A percentile compares a stretch with the other conserved stretches of the same genome.
Conservation (phyloP, 2,113 vertebrate species). For the Ovis aries region ARS-UI_Ramb_v3.0 NC_056077.1:41936001-41936500, state of each 20-base stretch:
- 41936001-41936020: fast-evolving
- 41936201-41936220: fast-evolving
- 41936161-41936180: too few species aligned
- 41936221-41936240: fast-evolving
- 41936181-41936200: neutral
- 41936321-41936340: neutral
- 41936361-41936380: neutral
- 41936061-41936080: neutral
- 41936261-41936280: neutral
- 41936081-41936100: neutral
- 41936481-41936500: too few species aligned
- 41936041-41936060: neutral
- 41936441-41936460: neutral
- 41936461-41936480: neutral
- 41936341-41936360: neutral
- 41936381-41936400: neutral
- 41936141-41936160: neutral
- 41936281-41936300: neutral
- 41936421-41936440: neutral
- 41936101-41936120: neutral
- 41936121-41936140: neutral
- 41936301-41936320: neutral
- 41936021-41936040: neutral
- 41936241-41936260: neutral
- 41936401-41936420: neutral